Evolutionary conservation across 1,140 invertebrate species (phyloP), one percentile per base, ranked within the genome.

Genomic region (Melanaphis sacchari): DNA sequence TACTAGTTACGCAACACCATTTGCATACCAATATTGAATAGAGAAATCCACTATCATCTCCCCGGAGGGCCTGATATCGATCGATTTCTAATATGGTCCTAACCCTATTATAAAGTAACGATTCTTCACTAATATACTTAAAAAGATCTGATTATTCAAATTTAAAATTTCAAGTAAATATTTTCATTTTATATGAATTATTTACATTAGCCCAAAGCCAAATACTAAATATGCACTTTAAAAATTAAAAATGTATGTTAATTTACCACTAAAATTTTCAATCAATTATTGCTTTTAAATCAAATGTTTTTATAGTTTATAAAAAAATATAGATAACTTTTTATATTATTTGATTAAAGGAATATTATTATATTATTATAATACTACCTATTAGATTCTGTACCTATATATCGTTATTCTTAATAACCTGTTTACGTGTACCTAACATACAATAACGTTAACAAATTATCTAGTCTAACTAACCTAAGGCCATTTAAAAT

Each of bases 21-120:
- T 89, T 89, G 36, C 46, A 89, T 89, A 89, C n/a, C 46, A 89
- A 38, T 89, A 89, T 89, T 89, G 87, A 89, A 89, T 26, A 89
- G 87, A 89, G 46, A 89, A 89, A 89, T 89, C n/a, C 87, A 89
- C 21, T 36, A 89, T 89, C 54, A 36, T 89, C 46, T 89, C 87
- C 31, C n/a, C 6, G 46, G 87, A 38, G 87, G 85, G 43, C 43
- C 87, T 22, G 87, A 89, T 89, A 52, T 89, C 46, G 54, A 89
- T 89, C n/a, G n/a, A 38, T 89, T 52, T 89, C 87, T 89, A 52
- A 89, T 89, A 88, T 49, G 85, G 18, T 49, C n/a, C 46, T 88
- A 88, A 88, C 46, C 46, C 43, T 89, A 46, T 22, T n/a, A 52
- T 89, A 24, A 52, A 54, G n/a, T 38, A 89, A 52, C 21, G 24